Base-by-base conservation (phyloP, 2,113 vertebrate genomes). In the Electrona antarctica region DNA sequence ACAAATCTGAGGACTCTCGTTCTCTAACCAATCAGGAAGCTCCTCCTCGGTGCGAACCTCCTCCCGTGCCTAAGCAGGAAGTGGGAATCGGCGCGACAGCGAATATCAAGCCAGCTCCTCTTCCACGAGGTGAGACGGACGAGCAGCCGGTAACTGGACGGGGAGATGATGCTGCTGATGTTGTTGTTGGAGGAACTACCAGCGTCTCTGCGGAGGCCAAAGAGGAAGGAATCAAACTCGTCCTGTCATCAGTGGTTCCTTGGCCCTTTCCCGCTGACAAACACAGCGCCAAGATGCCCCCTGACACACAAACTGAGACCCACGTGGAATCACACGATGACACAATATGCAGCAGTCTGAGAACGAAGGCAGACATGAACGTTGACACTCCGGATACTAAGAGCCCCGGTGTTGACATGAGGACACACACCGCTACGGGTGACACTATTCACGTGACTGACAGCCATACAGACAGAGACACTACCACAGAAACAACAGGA, bases 211-310 rank as follows among this genome's bases (percentile, higher is more conserved):
- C 69, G 11, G 50, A 29, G 29, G 28, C 59, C 21, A 48, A 28
- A 56, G 55, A 74, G 7, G 45, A 67, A 63, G 60, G 70, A 28
- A 74, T 48, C 55, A 67, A 68, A 62, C 60, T 59, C 46, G 60
- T 76, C 72, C 82, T 80, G 5, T 82, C 64, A 1, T 84, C 87
- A 0, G 85, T 87, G 33, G 74, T 89, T 0, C 79, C 87, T 7
- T 87, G 78, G 82, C 87, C 83, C 3, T 65, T 87, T 7, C 75
- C 82, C 61, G 58, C 60, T 29, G 67, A 47, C 46, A 33, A 55
- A 49, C 70, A 57, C 49, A 55, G 57, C 7, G 28, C n/a, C 6
- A 59, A 41, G 49, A 72, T 9, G 3, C 61, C 55, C 0, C 2
- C 50, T 29, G 70, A 62, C 5, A 45, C 56, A 52, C 11, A 71